phyloP scores from a whole-genome alignment of 2,888 invertebrate genomes.

The Dynastes grantii region DNA sequence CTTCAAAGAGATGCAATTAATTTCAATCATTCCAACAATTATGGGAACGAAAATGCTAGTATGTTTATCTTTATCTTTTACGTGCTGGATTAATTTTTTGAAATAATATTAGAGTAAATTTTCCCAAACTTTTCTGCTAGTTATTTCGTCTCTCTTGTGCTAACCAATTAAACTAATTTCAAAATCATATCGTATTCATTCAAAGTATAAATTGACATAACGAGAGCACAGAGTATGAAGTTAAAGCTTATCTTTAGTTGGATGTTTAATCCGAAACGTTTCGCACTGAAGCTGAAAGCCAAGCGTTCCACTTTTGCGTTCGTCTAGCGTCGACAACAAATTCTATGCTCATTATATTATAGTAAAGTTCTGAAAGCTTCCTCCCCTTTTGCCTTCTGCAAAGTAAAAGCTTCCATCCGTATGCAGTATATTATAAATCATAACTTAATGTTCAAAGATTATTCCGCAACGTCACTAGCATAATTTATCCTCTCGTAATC shows the following conservation, averaged over 20 bases:
- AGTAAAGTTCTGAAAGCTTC: conserved; percentile 32
- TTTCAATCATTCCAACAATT: too few relatives aligned
- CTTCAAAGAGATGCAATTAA: too few relatives aligned
- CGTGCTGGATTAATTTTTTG: too few relatives aligned
- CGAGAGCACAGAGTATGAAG: not conserved
- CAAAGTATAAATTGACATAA: too few relatives aligned
- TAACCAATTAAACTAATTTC: too few relatives aligned
- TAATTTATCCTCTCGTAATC: conserved; percentile 17
- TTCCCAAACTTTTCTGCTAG: too few relatives aligned
- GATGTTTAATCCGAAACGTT: not conserved
- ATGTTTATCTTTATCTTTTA: too few relatives aligned
- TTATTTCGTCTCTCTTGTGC: too few relatives aligned
- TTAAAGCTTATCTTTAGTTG: conserved; percentile 4
- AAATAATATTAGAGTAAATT: too few relatives aligned
- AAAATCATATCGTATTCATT: too few relatives aligned
- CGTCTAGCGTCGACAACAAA: not conserved
- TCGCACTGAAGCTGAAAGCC: conserved; percentile 3
- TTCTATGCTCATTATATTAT: conserved; percentile 21
- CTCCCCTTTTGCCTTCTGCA: not conserved
- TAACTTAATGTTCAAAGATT: conserved; percentile 28
- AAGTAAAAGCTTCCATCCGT: conserved; percentile 20
- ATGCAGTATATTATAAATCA: conserved; percentile 29
- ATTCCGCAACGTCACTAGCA: conserved; percentile 9
- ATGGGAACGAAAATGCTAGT: too few relatives aligned
- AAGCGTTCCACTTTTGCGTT: not conserved